Evolutionary conservation across 2,888 invertebrate genomes (phyloP).

Genomic region (Melinopterus prodromus): DNA sequence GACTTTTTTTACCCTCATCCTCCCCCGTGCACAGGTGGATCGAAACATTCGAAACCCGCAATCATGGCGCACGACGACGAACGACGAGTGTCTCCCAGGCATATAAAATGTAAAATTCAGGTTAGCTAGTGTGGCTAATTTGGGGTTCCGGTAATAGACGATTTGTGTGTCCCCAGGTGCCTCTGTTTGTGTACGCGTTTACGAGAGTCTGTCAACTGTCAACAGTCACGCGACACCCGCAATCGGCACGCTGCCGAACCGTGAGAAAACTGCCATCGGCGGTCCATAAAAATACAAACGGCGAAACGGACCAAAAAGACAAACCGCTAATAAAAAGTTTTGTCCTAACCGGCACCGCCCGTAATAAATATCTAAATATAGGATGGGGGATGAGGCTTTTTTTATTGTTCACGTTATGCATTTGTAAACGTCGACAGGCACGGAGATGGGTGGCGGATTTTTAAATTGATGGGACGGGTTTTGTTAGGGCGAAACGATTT

Average conservation of each 20-base stretch:
- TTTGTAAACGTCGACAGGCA: neutral
- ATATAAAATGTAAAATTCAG: slow-evolving; percentile 21
- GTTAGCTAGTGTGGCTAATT: slow-evolving; percentile 34
- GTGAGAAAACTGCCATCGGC: slow-evolving; percentile 17
- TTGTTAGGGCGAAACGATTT: neutral
- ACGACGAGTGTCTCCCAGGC: slow-evolving; percentile 13
- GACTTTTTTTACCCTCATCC: slow-evolving; percentile 13
- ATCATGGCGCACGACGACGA: slow-evolving; percentile 6
- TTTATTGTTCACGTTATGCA: slow-evolving; percentile 22
- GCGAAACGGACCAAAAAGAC: neutral
- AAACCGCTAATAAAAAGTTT: slow-evolving; percentile 21
- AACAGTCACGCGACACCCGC: slow-evolving; percentile 12
- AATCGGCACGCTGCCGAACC: neutral
- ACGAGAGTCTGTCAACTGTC: slow-evolving; percentile 15
- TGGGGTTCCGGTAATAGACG: slow-evolving; percentile 38
- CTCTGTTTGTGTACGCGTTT: slow-evolving; percentile 24
- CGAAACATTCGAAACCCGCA: slow-evolving; percentile 15
- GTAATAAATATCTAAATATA: slow-evolving; percentile 25
- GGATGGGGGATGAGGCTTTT: neutral
- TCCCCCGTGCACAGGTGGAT: neutral
- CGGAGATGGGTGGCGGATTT: neutral
- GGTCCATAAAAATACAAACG: slow-evolving; percentile 17
- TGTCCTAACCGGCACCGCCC: slow-evolving; percentile 5
- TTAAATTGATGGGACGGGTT: neutral
- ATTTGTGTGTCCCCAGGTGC: slow-evolving; percentile 34